Base-by-base conservation (phyloP, 2,113 vertebrate species). In the Caretta caretta region DNA sequence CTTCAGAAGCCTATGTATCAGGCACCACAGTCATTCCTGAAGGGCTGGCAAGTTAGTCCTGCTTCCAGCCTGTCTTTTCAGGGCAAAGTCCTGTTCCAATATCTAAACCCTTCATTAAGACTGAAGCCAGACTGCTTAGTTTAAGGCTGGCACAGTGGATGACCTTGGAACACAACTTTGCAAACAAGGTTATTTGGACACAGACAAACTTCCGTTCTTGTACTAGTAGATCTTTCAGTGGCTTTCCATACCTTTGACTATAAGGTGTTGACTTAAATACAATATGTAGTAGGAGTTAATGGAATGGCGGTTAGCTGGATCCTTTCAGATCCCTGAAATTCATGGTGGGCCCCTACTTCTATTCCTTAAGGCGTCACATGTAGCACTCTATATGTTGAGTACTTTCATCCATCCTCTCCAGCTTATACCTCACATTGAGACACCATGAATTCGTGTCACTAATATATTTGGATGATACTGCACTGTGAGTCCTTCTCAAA, bases 361-460 rank as follows among this genome's bases (percentile, higher is more conserved):
- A 4, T 38, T 72, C 65, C 35, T 10, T 48, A 0, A 3, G 2
- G 16, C 42, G 20, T 51, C 10, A 0, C 1, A 1, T 19, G 4
- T 31, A 25, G 13, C 75, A 25, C 62, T 22, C 38, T 3, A 10
- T 1, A 5, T 13, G 56, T 42, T 83, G 46, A 46, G 46, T 59
- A 38, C 38, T 72, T 83, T 4, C 53, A 80, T 50, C 53, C 20
- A 11, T 65, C 24, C 10, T 84, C 27, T 50, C 16, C 59, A 56
- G 59, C 65, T 79, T 27, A 27, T 57, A 50, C 31, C n/a, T 35
- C 4, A 27, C 54, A 49, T 3, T 54, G 27, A 72, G n/a, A 38
- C 31, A 22, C 65, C 65, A 22, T 51, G 78, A 83, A 81, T 89
- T 46, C 49, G 35, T 19, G 62, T 56, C 62, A 5, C 29, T 42